A percentile compares a stretch with the other conserved stretches of the same genome.
Evolutionary conservation across 2,113 vertebrate species (phyloP).

Genomic region (Coptodon rendalli): DNA sequence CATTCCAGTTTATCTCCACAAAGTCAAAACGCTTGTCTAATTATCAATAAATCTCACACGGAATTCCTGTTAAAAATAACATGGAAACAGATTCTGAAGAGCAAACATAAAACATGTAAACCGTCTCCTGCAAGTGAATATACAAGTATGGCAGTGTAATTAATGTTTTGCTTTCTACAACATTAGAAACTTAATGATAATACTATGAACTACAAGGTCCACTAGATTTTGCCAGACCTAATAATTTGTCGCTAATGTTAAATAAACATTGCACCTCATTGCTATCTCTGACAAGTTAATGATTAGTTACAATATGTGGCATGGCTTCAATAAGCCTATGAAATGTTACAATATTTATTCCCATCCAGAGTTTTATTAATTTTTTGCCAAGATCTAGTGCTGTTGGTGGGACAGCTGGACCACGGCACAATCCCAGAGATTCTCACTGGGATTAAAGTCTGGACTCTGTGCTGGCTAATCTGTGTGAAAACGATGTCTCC

Average conservation of each 20-base stretch:
- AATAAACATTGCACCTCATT: neutral
- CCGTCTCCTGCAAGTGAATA: neutral
- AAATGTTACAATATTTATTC: neutral
- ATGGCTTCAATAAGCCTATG: neutral
- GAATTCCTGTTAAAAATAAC: neutral
- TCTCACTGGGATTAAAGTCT: neutral
- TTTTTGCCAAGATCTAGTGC: accelerated
- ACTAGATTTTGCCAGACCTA: neutral
- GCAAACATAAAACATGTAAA: neutral
- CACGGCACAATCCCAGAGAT: neutral
- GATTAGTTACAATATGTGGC: neutral
- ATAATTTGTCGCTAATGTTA: neutral
- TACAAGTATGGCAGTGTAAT: neutral
- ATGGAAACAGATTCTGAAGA: neutral
- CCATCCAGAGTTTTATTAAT: neutral
- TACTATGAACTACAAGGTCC: neutral
- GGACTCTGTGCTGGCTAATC: neutral
- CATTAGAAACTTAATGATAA: neutral
- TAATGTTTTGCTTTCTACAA: neutral
- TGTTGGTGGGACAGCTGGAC: neutral
- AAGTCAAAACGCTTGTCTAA: neutral
- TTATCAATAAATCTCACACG: accelerated
- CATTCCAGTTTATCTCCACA: neutral
- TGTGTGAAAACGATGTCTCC: neutral
- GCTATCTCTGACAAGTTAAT: neutral